Evolutionary conservation across 2,113 vertebrate genomes (phyloP), one percentile per base, ranked within the genome.

Genomic region (Thamnaconus septentrionalis): DNA sequence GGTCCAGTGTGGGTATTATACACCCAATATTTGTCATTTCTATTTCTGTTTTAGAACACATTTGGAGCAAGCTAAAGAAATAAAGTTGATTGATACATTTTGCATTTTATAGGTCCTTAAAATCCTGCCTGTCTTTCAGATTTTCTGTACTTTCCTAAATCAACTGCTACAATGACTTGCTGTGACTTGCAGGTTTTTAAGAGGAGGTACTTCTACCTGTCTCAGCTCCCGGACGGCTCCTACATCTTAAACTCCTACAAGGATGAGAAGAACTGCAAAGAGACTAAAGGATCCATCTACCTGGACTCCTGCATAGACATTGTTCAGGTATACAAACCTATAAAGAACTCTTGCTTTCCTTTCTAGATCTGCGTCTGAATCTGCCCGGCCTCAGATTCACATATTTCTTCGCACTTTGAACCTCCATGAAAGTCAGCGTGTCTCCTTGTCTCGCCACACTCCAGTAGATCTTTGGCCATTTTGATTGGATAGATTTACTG

Each of bases 181-280:
- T 45, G 54, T 59, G 8, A 41, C 3, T 39, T 53, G 7, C 86
- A 99, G 96, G 96, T 96, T 12, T 99, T 99, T 88, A 98, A 98
- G 87, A 93, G 94, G 85, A 92, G 96, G 12, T 98, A 94, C 91
- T 98, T 97, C 87, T 96, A 97, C 89, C 85, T 99, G 87, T 96
- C 96, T 46, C 97, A 98, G 80, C 95, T 98, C 56, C 95, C 96
- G 0, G 97, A 99, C 46, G 95, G 97, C 73, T 99, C 96, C 56
- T 98, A 98, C 85, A 97, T 96, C 80, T 94, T 99, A 53, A 97
- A 97, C 88, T 99, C 94, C 44, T 99, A 98, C 80, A 98, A 99
- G 89, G 96, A 98, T 73, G 97, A 99, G 80, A 99, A 97, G 84
- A 95, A 94, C 85, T 96, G 90, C 59, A 98, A 98, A 80, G 97